These are phyloP conservation scores for Megaustenia siamemsis DNA, from an alignment of 2,888 invertebrate genomes.

Conservation along the genomic window DNA sequence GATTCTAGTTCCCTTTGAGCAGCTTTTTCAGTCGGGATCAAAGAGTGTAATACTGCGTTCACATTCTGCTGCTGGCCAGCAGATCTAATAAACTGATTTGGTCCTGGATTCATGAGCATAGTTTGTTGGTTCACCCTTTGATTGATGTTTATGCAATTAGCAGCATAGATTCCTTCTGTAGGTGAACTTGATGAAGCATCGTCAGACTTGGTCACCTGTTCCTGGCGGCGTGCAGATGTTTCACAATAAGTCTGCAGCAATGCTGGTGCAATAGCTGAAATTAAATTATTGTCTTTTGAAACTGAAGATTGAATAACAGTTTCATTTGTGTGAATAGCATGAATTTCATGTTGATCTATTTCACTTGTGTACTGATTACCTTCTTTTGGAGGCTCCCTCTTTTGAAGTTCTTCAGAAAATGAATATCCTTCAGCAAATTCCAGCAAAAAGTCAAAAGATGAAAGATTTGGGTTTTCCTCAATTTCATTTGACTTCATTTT, in stretches of 20 bases:
- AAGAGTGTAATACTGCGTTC: too few relatives aligned
- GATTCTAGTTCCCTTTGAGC: too few relatives aligned
- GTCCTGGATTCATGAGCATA: not conserved
- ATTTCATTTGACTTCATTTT: not conserved
- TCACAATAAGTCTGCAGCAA: not conserved
- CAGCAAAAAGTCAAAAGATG: not conserved
- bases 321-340: not conserved
- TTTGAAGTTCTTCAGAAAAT: constrained; percentile 7
- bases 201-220: not conserved
- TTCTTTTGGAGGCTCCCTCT: not conserved
- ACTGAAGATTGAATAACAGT: not conserved
- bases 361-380: not conserved
- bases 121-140: not conserved
- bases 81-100: not conserved
- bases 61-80: not conserved
- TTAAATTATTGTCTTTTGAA: not conserved
- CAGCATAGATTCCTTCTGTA: not conserved
- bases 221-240: not conserved
- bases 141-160: not conserved
- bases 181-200: too few relatives aligned
- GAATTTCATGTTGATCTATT: not conserved
- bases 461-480: not conserved
- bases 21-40: not conserved
- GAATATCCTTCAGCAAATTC: not conserved
- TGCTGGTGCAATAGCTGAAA: not conserved